A percentile compares a stretch with the other conserved stretches of the same genome.
Evolutionary conservation across 2,113 vertebrate species (phyloP).

Genomic region (Fregata magnificens): DNA sequence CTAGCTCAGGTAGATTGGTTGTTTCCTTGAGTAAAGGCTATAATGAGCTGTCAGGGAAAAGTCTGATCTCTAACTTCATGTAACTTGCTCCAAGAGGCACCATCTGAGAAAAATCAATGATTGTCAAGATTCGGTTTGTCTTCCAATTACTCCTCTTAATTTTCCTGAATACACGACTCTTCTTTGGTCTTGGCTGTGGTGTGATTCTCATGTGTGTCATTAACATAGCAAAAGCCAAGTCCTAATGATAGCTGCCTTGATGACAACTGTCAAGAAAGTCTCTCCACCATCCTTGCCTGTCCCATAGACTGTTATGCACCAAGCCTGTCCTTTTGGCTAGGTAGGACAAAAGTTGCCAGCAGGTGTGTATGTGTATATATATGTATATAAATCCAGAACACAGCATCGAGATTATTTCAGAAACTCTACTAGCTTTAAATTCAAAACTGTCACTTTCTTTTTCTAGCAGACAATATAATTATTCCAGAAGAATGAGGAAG

Average conservation of each 20-base stretch:
- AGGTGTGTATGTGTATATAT: not conserved
- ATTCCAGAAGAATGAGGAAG: not conserved
- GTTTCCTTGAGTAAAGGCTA: not conserved
- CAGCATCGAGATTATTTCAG: not conserved
- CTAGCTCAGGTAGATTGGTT: no score
- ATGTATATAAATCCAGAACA: not conserved
- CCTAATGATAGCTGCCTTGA: not conserved
- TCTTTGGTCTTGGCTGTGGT: not conserved
- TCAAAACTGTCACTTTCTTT: constrained; percentile 1
- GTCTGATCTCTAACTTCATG: not conserved
- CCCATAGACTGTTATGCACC: not conserved
- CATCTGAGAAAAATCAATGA: not conserved
- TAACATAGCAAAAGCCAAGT: not conserved
- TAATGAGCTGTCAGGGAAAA: not conserved
- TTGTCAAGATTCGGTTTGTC: not conserved
- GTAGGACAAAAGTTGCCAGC: not conserved
- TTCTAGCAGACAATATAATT: not conserved
- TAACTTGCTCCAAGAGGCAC: not conserved
- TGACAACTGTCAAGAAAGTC: not conserved
- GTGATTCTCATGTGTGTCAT: not conserved
- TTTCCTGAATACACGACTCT: not conserved
- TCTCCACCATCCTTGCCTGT: not conserved
- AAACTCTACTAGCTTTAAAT: not conserved
- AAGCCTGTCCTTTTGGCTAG: not conserved
- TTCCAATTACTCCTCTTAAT: not conserved